Conservation (phyloP, 2,888 invertebrate genomes). For the Eubasilissa splendida region DNA sequence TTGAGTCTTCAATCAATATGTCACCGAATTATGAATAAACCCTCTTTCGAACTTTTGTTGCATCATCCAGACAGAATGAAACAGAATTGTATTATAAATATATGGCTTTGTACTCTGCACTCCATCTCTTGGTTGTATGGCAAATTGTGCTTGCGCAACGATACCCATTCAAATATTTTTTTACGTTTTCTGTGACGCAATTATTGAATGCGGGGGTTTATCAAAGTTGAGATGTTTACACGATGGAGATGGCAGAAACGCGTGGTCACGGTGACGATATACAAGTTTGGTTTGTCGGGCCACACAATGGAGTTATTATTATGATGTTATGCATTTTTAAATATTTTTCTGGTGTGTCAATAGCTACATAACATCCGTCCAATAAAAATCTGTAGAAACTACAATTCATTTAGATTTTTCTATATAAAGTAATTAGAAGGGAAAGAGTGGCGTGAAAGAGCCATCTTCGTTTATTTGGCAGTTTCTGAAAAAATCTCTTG, state of each 20-base stretch:
- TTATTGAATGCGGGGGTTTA: slow-evolving; percentile 10
- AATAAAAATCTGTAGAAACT: too few species aligned
- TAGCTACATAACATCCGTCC: too few species aligned
- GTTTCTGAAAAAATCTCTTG: background rate
- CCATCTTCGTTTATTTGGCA: too few species aligned
- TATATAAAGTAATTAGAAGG: too few species aligned
- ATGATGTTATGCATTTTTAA: too few species aligned
- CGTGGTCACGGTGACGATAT: slow-evolving; percentile 1
- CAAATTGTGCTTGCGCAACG: slow-evolving; percentile 47
- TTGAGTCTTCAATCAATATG: slow-evolving; percentile 55
- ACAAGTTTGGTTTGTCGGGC: background rate
- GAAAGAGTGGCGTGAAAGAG: too few species aligned
- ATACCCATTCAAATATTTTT: slow-evolving; percentile 28
- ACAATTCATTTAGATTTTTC: too few species aligned
- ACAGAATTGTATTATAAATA: slow-evolving; percentile 54
- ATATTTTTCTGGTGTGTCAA: too few species aligned
- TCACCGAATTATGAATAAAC: slow-evolving; percentile 57
- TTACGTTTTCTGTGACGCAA: slow-evolving; percentile 9
- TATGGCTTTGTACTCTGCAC: slow-evolving; percentile 42
- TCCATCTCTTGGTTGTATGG: slow-evolving; percentile 13
- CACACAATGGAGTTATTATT: too few species aligned
- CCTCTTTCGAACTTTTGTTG: slow-evolving; percentile 55
- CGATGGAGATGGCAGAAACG: background rate
- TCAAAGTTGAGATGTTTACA: slow-evolving; percentile 16
- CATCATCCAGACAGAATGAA: slow-evolving; percentile 48